Percentiles rank a stretch among this genome's conserved stretches.
These are phyloP conservation scores for Crenichthys baileyi DNA, from an alignment of 2,797 vertebrate genomes.

Conservation along the genomic window DNA sequence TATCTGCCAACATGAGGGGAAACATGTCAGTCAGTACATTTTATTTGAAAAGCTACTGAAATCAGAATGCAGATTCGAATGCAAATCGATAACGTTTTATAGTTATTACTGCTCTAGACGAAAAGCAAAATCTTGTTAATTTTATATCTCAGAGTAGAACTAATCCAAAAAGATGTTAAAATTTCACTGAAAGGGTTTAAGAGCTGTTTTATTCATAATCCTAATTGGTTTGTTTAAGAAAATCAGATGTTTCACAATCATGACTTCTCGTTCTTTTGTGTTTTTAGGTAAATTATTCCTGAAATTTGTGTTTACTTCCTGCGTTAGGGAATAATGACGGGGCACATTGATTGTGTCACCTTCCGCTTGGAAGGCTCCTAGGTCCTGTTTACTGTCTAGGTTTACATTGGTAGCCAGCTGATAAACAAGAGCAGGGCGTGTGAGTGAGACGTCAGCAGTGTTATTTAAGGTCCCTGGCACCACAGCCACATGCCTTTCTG, in stretches of 20 bases:
- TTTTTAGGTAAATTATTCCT: not conserved
- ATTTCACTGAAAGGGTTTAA: too few relatives aligned
- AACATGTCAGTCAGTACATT: too few relatives aligned
- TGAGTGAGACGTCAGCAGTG: constrained; percentile 48
- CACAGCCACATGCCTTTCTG: constrained; percentile 71
- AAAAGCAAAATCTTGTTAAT: too few relatives aligned
- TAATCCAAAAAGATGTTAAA: not conserved
- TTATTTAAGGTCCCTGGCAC: constrained; percentile 67
- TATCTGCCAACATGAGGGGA: too few relatives aligned
- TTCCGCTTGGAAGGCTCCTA: constrained; percentile 41
- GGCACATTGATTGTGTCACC: constrained; percentile 25
- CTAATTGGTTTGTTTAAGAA: not conserved
- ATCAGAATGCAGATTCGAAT: too few relatives aligned
- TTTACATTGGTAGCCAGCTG: constrained; percentile 36
- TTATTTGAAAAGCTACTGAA: too few relatives aligned
- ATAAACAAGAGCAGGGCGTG: constrained; percentile 50
- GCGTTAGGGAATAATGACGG: not conserved
- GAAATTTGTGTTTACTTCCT: not conserved
- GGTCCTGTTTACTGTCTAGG: constrained; percentile 7
- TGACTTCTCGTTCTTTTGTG: not conserved
- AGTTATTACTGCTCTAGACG: too few relatives aligned
- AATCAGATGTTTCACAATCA: not conserved
- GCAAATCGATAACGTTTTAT: too few relatives aligned
- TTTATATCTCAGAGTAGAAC: not conserved
- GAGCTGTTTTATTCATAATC: too few relatives aligned